Base-by-base conservation (phyloP, 1,140 invertebrate species). In the Drosophila quadrilineata region DNA sequence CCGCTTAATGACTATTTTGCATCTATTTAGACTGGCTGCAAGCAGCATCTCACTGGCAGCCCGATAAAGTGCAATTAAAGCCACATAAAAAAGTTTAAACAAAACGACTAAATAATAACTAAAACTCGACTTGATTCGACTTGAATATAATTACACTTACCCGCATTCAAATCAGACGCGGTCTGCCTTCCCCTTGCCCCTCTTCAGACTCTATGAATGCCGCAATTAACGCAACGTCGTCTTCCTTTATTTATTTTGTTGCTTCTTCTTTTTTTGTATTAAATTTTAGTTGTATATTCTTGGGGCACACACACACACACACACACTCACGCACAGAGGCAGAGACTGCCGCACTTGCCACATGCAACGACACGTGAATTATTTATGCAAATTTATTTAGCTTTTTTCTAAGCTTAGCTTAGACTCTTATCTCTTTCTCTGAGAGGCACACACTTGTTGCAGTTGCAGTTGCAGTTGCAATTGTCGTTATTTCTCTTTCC, bases 301-400 rank as follows among this genome's bases (percentile, higher is more conserved):
- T 22, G 36, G 8, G 31, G 22, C 21, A 48, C 12, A 28, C 6
- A 36, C 6, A 9, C 10, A 57, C 9, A 45, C 28, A 22, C 46
- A 72, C 24, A 45, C 12, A 45, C 28, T 33, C 38, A 36, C 16
- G 10, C 31, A 41, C 31, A 31, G 38, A 19, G 71, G 43, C 50
- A 58, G 19, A 17, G n/a, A n/a, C n/a, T 46, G 33, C 35, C 38
- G 29, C 54, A 58, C 28, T 52, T 54, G 66, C 71, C 75, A 71
- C 62, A 53, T 43, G 69, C 82, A 63, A 73, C n/a, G n/a, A n/a
- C 69, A 82, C 82, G 77, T 77, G 77, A 82, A 82, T 85, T 82
- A 82, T 82, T 82, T 82, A 82, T 82, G 77, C 67, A 85, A 82
- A 82, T 82, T 85, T 82, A 82, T 82, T 82, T 82, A 60, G 68